Evolutionary conservation across 2,113 vertebrate species (phyloP), one percentile per base, ranked within the genome.

Genomic region (Xenopus tropicalis): DNA sequence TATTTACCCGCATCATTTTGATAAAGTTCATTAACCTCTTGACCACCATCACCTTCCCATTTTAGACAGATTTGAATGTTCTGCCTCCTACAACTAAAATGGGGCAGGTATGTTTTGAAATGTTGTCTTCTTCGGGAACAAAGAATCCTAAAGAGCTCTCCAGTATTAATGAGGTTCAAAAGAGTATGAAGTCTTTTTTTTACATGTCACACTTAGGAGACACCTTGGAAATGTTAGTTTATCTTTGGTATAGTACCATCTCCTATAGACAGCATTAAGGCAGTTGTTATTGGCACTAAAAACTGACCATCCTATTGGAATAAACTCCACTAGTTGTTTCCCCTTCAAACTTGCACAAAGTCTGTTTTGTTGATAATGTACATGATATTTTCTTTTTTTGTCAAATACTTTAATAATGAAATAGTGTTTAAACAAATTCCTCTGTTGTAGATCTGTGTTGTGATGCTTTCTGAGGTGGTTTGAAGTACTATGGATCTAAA

Each of bases 231-330:
- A 90, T 88, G 77, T 77, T 83, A 82, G 79, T 1, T 21, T 77
- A 72, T 66, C 3, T 66, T 82, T 79, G 80, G 83, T 78, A 74
- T 77, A 79, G 80, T 80, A 85, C 89, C 87, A 84, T 88, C 82
- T 89, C 90, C 87, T 90, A 86, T 87, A 88, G 87, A 90, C 85
- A 79, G 76, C 79, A 52, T 95, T 98, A 98, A 98, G 95, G 95
- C 95, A 96, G 94, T 90, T 91, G 92, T 91, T 93, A 93, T 96
- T 98, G 94, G 93, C 94, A 96, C 92, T 37, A 89, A 87, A 85
- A 48, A 82, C 70, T 88, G 48, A 43, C 68, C 44, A 59, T 58
- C 17, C 78, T 70, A 63, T 64, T 75, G 57, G 70, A 78, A 77
- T 79, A 69, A 73, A 80, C 78, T 82, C 57, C 66, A 62, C 44